phyloP scores from a whole-genome alignment of 2,888 invertebrate species.

The Tryphoninae sp. region DNA sequence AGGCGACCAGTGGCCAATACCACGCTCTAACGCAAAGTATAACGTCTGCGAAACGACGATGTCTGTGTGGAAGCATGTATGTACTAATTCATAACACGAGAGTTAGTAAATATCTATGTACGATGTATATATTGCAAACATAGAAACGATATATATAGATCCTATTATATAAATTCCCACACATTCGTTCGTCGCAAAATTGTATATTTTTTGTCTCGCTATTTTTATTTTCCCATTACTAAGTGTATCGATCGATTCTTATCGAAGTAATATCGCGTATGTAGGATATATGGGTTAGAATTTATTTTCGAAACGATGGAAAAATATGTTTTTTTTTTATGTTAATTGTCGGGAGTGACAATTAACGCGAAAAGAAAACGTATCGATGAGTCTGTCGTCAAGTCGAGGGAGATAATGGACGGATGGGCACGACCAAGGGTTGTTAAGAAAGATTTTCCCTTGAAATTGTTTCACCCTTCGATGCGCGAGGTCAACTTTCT shows the following conservation, averaged over 20 bases:
- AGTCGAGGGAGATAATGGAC: conserved; percentile 38
- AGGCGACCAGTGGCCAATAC: conserved; percentile 50
- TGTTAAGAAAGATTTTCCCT: conserved; percentile 13
- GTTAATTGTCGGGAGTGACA: neutral
- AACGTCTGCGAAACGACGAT: too few species aligned
- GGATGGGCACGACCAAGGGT: neutral
- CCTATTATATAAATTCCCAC: too few species aligned
- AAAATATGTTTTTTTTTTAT: too few species aligned
- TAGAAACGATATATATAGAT: neutral
- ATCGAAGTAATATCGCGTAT: too few species aligned
- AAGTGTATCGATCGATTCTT: too few species aligned
- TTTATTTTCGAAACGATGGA: too few species aligned
- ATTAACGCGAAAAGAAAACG: neutral
- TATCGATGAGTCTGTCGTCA: neutral
- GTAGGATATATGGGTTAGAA: too few species aligned
- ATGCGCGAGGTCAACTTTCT: conserved; percentile 69
- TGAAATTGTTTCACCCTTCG: conserved; percentile 23
- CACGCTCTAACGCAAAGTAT: conserved; percentile 32
- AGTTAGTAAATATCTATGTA: neutral
- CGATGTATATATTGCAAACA: neutral
- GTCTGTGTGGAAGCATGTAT: conserved; percentile 37
- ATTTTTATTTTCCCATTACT: too few species aligned
- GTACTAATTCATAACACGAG: neutral
- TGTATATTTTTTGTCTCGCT: too few species aligned
- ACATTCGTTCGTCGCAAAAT: too few species aligned